Evolutionary conservation across 2,797 vertebrate genomes (phyloP).

Genomic region (Oreortyx pictus): DNA sequence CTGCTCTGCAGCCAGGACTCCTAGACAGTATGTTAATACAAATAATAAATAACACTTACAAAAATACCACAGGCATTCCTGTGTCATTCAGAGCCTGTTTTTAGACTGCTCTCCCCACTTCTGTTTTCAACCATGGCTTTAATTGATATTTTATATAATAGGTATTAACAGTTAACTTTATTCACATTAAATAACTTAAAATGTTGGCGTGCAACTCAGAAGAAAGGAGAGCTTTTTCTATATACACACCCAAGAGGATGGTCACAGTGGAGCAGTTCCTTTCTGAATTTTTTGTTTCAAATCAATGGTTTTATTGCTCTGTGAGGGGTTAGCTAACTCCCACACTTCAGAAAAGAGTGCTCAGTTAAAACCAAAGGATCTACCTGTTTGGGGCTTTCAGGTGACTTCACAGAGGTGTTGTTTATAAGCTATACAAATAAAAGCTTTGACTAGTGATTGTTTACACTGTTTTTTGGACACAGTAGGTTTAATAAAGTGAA

Average conservation of each 20-base stretch:
- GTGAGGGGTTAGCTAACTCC: conserved; percentile 41
- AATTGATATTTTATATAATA: not conserved
- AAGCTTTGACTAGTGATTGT: not conserved
- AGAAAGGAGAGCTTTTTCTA: not conserved
- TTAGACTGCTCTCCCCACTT: conserved; percentile 21
- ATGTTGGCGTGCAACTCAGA: not conserved
- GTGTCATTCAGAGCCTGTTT: conserved; percentile 43
- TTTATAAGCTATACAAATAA: not conserved
- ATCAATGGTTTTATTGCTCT: not conserved
- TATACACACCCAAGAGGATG: not conserved
- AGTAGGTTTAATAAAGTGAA: conserved; percentile 3
- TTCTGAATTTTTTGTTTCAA: not conserved
- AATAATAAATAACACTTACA: conserved; percentile 70
- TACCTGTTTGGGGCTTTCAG: conserved; percentile 3
- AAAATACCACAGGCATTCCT: conserved; percentile 64
- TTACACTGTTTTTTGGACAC: not conserved
- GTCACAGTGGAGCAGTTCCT: not conserved
- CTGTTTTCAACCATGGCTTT: not conserved
- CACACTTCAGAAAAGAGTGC: not conserved
- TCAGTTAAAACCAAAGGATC: conserved; percentile 20
- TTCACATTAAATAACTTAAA: not conserved
- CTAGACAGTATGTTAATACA: conserved; percentile 58
- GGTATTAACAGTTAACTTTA: not conserved
- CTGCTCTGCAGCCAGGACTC: conserved; percentile 41
- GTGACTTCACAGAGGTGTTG: not conserved